These are phyloP conservation scores for Oscheius sp. DNA, from an alignment of 2,888 invertebrate species.

Conservation along the genomic window DNA sequence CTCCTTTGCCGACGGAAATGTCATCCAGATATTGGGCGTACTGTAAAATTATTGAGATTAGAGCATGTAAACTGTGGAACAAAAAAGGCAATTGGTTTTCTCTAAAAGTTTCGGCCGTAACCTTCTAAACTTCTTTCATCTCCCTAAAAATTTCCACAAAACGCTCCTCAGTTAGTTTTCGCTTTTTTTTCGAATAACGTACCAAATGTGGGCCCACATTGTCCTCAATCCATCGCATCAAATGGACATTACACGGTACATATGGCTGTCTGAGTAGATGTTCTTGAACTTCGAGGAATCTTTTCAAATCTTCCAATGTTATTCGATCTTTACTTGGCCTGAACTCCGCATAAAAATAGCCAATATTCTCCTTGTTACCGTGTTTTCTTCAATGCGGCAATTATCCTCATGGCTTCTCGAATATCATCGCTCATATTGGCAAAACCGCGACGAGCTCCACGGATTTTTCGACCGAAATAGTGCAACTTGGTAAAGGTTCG, in stretches of 20 bases:
- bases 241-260: conserved; percentile 72
- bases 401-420: conserved; percentile 73
- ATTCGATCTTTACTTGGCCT: conserved; percentile 72
- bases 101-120: neutral
- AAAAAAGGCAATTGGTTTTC: conserved; percentile 12
- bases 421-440: conserved; percentile 73
- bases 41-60: too few species aligned
- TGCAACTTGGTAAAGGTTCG: conserved; percentile 73
- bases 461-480: conserved; percentile 70
- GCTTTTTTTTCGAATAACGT: conserved; percentile 18
- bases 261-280: conserved; percentile 70
- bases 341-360: conserved; percentile 21
- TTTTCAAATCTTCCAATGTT: conserved; percentile 72
- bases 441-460: conserved; percentile 70
- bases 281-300: conserved; percentile 73
- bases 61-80: too few species aligned
- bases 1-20: conserved; percentile 54
- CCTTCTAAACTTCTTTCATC: neutral
- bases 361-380: conserved; percentile 59
- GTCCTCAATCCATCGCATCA: conserved; percentile 73
- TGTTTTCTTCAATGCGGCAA: conserved; percentile 72
- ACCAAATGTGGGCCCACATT: conserved; percentile 59
- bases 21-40: conserved; percentile 69
- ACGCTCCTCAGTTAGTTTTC: neutral
- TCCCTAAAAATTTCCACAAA: too few species aligned